Conservation (phyloP, 2,888 invertebrate species). For the Aplocera efformata region DNA sequence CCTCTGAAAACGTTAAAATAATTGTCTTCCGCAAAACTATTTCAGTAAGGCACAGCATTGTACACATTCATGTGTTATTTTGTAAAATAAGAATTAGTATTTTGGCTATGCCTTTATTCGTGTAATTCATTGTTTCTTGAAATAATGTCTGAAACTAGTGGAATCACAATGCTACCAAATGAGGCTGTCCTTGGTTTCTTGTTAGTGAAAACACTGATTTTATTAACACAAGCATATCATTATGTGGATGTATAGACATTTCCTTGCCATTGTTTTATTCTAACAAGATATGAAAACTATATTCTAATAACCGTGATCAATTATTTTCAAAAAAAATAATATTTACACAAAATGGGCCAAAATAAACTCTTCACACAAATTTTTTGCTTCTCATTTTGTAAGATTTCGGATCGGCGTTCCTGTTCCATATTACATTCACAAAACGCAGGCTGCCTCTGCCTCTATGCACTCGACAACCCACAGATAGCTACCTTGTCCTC, state of each 20-base stretch:
- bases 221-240: slow-evolving; percentile 17
- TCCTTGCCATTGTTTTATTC: slow-evolving; percentile 12
- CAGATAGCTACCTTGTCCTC: too few relatives aligned
- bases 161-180: background rate
- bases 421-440: too few relatives aligned
- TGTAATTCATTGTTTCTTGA: slow-evolving; percentile 1
- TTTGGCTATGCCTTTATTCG: background rate
- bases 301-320: slow-evolving; percentile 29
- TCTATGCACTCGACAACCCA: too few relatives aligned
- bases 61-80: slow-evolving; percentile 10
- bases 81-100: background rate
- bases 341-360: slow-evolving; percentile 64
- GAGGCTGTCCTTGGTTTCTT: slow-evolving; percentile 7
- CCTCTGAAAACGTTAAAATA: slow-evolving; percentile 26
- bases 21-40: slow-evolving; percentile 30
- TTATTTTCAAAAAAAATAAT: slow-evolving; percentile 49
- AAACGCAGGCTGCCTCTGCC: too few relatives aligned
- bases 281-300: slow-evolving; percentile 6
- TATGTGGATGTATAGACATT: slow-evolving; percentile 10
- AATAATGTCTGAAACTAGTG: slow-evolving; percentile 2
- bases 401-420: background rate
- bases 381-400: slow-evolving; percentile 23
- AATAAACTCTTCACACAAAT: slow-evolving; percentile 76
- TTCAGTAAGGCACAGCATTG: slow-evolving; percentile 14
- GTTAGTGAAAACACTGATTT: slow-evolving; percentile 11